Percentiles rank a stretch among this genome's conserved stretches.
Conservation (phyloP, 2,797 vertebrate species). For the Chelidonichthys spinosus region DNA sequence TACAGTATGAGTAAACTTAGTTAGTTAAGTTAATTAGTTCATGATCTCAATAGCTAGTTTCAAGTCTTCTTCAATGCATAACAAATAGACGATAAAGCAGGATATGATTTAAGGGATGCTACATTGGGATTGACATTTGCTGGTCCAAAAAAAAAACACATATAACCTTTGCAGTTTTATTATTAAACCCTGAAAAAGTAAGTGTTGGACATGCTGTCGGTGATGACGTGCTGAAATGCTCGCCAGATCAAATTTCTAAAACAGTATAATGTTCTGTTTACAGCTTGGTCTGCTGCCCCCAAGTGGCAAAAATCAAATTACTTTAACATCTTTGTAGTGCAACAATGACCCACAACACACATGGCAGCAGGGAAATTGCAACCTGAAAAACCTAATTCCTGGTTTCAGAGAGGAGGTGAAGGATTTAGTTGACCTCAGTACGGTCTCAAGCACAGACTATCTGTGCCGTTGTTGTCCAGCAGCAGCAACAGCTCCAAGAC, state of each 20-base stretch:
- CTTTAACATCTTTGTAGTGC: slow-evolving; percentile 28
- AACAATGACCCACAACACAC: slow-evolving; percentile 20
- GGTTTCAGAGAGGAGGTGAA: slow-evolving; percentile 3
- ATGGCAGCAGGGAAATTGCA: slow-evolving; percentile 21
- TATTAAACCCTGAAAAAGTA: too few relatives aligned
- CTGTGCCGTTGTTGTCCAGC: background rate
- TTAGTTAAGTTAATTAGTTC: too few relatives aligned
- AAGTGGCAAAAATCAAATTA: slow-evolving; percentile 4
- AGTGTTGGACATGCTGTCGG: too few relatives aligned
- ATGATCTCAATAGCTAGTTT: too few relatives aligned
- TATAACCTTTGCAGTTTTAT: too few relatives aligned
- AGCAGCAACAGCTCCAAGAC: slow-evolving; percentile 11
- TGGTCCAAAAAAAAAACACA: too few relatives aligned
- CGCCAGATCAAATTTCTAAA: background rate
- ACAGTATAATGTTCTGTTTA: slow-evolving; percentile 22
- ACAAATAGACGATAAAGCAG: too few relatives aligned
- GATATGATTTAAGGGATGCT: too few relatives aligned
- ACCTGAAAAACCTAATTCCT: slow-evolving; percentile 28
- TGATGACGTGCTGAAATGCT: too few relatives aligned
- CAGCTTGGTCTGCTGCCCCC: slow-evolving; percentile 4
- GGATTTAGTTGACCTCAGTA: slow-evolving; percentile 4
- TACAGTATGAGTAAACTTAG: too few relatives aligned
- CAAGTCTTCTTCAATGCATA: too few relatives aligned
- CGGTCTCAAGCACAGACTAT: slow-evolving; percentile 11
- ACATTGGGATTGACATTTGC: too few relatives aligned